Percentiles rank a stretch among this genome's conserved stretches.
These are phyloP conservation scores for Dromius quadrimaculatus DNA, from an alignment of 2,888 invertebrate species.

Conservation along the genomic window DNA sequence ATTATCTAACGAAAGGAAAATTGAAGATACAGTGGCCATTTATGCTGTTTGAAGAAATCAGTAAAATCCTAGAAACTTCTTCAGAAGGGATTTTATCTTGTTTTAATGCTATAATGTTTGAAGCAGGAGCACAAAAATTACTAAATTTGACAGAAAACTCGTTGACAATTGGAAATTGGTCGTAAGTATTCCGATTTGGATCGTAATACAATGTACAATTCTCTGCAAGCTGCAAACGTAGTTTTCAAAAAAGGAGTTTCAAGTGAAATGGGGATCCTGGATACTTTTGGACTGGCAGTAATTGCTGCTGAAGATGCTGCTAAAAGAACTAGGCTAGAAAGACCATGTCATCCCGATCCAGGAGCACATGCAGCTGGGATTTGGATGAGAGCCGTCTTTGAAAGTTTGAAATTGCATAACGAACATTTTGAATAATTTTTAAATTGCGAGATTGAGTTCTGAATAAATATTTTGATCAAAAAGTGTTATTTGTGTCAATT, in stretches of 20 bases:
- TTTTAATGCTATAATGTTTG: conserved; percentile 81
- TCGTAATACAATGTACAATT: conserved; percentile 75
- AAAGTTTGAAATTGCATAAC: conserved; percentile 65
- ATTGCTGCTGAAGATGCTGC: conserved; percentile 64
- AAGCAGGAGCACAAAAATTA: conserved; percentile 72
- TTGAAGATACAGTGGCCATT: conserved; percentile 60
- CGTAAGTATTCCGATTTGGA: conserved; percentile 70
- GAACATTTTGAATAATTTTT: too few relatives aligned
- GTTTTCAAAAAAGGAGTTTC: conserved; percentile 58
- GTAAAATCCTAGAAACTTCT: conserved; percentile 74
- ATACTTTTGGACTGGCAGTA: conserved; percentile 64
- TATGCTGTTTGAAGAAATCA: conserved; percentile 62
- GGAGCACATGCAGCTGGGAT: conserved; percentile 73
- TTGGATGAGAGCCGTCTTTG: conserved; percentile 70
- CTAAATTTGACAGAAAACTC: conserved; percentile 60
- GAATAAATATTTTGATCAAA: too few relatives aligned
- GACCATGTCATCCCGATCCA: conserved; percentile 68
- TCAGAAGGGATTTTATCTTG: conserved; percentile 88
- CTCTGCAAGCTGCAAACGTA: conserved; percentile 60
- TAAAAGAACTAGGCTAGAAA: conserved; percentile 55
- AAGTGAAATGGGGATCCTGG: conserved; percentile 57
- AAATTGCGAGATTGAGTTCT: too few relatives aligned
- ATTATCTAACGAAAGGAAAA: conserved; percentile 57
- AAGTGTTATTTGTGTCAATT: too few relatives aligned
- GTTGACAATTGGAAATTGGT: conserved; percentile 64